These are phyloP conservation scores for Protosalanx chinensis DNA, from an alignment of 2,797 vertebrate species.

Conservation along the genomic window DNA sequence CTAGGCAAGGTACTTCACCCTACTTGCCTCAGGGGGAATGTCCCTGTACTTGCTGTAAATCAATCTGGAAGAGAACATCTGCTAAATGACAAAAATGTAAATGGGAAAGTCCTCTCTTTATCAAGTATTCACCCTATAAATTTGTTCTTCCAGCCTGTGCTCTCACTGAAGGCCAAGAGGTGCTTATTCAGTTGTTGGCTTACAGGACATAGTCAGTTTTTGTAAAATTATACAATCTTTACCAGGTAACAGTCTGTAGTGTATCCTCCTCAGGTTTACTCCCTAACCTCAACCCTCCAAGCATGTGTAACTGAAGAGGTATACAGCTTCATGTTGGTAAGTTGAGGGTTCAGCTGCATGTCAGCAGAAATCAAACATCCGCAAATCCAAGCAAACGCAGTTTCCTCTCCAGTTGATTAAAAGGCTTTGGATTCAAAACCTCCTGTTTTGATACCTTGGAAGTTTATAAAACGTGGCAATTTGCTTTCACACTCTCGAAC, in stretches of 20 bases:
- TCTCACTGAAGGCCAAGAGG: too few relatives aligned
- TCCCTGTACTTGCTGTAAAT: too few relatives aligned
- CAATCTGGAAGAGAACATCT: too few relatives aligned
- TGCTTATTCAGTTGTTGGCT: too few relatives aligned
- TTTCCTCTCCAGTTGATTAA: slow-evolving; percentile 4
- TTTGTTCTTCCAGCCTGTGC: too few relatives aligned
- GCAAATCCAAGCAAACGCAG: slow-evolving; percentile 27
- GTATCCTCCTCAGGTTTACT: slow-evolving; percentile 18
- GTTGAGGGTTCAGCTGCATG: slow-evolving; percentile 48
- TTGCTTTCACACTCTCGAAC: not conserved
- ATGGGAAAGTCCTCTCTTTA: too few relatives aligned
- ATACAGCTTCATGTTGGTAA: slow-evolving; percentile 44
- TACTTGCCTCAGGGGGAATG: too few relatives aligned
- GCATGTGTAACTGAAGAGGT: slow-evolving; percentile 33
- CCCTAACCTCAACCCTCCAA: slow-evolving; percentile 36
- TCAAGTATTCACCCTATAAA: too few relatives aligned
- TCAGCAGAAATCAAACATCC: slow-evolving; percentile 46
- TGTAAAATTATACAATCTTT: not conserved
- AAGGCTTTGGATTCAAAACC: slow-evolving; percentile 1
- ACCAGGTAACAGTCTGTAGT: not conserved
- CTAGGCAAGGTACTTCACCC: too few relatives aligned
- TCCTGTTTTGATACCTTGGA: not conserved
- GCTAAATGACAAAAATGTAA: too few relatives aligned
- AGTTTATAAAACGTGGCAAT: not conserved
- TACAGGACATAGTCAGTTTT: too few relatives aligned